Conservation (phyloP, 2,113 vertebrate genomes). For the Haemorhous mexicanus region DNA sequence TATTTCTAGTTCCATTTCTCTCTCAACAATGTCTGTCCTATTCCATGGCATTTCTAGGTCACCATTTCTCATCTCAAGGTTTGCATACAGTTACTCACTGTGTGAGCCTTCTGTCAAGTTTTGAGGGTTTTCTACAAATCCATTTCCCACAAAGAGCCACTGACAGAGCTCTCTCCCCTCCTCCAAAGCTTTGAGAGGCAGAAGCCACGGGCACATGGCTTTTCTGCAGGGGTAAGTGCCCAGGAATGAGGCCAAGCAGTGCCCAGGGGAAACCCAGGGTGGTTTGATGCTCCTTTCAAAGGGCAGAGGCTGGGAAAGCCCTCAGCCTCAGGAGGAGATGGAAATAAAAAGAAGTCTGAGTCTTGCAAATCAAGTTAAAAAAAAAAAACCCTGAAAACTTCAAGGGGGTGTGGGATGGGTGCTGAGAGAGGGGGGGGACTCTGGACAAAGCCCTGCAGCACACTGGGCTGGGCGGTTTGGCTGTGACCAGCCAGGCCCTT, state of each 20-base stretch:
- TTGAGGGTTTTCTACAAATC: neutral
- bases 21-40: neutral
- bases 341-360: neutral
- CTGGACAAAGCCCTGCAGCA: neutral
- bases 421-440: neutral
- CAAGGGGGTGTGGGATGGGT: neutral
- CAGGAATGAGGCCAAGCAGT: neutral
- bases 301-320: neutral
- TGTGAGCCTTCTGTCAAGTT: neutral
- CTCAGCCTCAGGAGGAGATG: rapidly evolving
- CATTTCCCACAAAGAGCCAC: neutral
- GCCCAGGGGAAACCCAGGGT: neutral
- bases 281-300: neutral
- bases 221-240: neutral
- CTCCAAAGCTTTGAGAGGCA: neutral
- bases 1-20: neutral
- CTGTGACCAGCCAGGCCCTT: neutral
- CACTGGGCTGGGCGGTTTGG: neutral
- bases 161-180: neutral
- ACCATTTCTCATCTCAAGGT: neutral
- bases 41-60: neutral
- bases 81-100: neutral
- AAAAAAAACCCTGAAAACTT: neutral
- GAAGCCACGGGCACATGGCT: rapidly evolving
- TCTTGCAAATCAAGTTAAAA: neutral